Conservation (phyloP, 2,113 vertebrate species). For the Axis porcinus region DNA sequence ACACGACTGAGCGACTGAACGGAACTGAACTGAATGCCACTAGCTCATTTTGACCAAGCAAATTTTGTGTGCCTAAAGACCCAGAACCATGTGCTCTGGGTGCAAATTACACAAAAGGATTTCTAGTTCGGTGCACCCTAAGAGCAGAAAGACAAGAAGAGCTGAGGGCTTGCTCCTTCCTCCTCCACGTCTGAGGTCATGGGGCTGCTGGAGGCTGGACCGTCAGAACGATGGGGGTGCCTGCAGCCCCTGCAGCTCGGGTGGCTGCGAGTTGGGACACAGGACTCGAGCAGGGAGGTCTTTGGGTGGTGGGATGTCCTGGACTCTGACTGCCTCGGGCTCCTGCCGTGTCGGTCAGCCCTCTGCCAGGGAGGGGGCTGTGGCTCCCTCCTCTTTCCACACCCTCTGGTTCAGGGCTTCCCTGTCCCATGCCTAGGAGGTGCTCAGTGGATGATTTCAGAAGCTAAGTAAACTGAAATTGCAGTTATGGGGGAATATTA, state of each 20-base stretch:
- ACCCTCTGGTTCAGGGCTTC: rapidly evolving
- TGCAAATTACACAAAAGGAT: no score
- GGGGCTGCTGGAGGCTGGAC: not conserved
- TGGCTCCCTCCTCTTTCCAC: rapidly evolving
- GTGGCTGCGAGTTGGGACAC: rapidly evolving
- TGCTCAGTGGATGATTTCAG: rapidly evolving
- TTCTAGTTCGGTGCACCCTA: rapidly evolving
- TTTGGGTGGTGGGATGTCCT: not conserved
- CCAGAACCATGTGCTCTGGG: not conserved
- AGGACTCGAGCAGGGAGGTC: not conserved
- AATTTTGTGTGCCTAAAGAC: not conserved
- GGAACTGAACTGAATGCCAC: no score
- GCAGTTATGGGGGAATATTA: not conserved
- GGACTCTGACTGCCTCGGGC: not conserved
- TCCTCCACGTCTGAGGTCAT: no score
- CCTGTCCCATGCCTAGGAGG: rapidly evolving
- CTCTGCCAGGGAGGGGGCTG: no score
- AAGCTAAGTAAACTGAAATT: not conserved
- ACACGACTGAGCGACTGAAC: no score
- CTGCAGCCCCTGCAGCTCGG: rapidly evolving
- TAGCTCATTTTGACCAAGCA: not conserved
- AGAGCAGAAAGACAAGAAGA: not conserved
- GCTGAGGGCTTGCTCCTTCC: no score
- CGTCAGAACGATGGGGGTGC: rapidly evolving
- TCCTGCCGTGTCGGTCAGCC: no score